Evolutionary conservation across 2,888 invertebrate genomes (phyloP).

Genomic region (Dolichopus griseipennis): DNA sequence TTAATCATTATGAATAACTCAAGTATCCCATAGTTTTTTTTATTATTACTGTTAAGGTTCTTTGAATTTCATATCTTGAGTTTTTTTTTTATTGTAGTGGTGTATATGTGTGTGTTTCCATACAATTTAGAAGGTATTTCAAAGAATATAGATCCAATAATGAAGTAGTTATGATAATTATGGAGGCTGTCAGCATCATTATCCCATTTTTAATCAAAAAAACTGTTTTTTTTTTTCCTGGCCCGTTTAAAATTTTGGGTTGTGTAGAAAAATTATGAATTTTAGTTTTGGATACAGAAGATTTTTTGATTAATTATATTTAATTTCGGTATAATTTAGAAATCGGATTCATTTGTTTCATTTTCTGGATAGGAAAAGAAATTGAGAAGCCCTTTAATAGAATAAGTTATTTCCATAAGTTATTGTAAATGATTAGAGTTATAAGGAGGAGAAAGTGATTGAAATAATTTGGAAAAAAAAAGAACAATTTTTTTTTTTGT

Average conservation of each 20-base stretch:
- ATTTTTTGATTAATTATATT: background rate
- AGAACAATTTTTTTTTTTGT: too few relatives aligned
- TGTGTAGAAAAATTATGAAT: background rate
- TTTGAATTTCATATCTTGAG: background rate
- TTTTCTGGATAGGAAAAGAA: too few relatives aligned
- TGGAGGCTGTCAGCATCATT: slow-evolving; percentile 4
- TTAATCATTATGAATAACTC: background rate
- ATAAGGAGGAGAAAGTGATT: too few relatives aligned
- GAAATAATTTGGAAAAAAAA: too few relatives aligned
- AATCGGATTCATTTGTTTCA: background rate
- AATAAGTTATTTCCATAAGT: too few relatives aligned
- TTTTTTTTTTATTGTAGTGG: too few relatives aligned
- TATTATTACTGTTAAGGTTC: background rate
- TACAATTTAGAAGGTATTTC: too few relatives aligned
- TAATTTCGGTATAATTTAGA: background rate
- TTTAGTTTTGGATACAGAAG: background rate
- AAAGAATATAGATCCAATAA: background rate
- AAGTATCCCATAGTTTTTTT: background rate
- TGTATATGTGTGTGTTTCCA: too few relatives aligned
- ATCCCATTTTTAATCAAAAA: background rate
- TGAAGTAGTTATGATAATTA: background rate
- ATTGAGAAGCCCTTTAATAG: too few relatives aligned
- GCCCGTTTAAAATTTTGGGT: too few relatives aligned
- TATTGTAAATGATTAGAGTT: too few relatives aligned
- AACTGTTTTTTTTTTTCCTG: too few relatives aligned